These are phyloP conservation scores for Catocala fraxini DNA, from an alignment of 2,888 invertebrate genomes.

Conservation along the genomic window DNA sequence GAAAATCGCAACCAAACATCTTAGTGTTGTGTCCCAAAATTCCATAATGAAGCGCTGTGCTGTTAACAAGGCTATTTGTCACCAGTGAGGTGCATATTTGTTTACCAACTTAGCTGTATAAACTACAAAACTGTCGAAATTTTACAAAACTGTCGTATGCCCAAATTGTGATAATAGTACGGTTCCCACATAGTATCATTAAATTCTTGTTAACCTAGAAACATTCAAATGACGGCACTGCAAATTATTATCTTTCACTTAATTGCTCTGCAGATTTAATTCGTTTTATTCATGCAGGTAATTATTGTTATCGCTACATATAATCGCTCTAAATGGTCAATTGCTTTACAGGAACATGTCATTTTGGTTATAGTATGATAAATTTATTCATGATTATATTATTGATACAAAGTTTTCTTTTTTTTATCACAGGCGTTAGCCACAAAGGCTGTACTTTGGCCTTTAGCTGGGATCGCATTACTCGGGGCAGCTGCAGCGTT, in stretches of 20 bases:
- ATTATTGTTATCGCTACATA: neutral
- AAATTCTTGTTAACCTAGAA: constrained; percentile 10
- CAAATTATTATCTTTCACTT: constrained; percentile 10
- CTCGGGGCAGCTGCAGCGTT: constrained; percentile 93
- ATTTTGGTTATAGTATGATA: too few species aligned
- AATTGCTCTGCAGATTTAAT: constrained; percentile 6
- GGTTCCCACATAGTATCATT: constrained; percentile 1
- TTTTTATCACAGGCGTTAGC: constrained; percentile 84
- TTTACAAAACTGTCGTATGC: neutral
- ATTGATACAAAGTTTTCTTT: constrained; percentile 8
- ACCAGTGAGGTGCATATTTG: too few species aligned
- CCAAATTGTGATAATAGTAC: neutral
- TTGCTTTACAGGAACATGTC: too few species aligned
- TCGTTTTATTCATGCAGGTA: neutral
- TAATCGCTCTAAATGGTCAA: too few species aligned
- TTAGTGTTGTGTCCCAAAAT: too few species aligned
- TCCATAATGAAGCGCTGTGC: too few species aligned
- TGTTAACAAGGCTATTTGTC: too few species aligned
- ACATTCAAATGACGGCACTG: constrained; percentile 4
- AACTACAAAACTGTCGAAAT: neutral
- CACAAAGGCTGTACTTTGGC: constrained; percentile 89
- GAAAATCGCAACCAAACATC: too few species aligned
- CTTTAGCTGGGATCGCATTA: constrained; percentile 93
- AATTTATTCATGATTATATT: neutral
- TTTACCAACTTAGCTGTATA: too few species aligned